A percentile compares a stretch with the other conserved stretches of the same genome.
These are phyloP conservation scores for Mystacornis crossleyi DNA, from an alignment of 2,113 vertebrate genomes.

Conservation along the genomic window DNA sequence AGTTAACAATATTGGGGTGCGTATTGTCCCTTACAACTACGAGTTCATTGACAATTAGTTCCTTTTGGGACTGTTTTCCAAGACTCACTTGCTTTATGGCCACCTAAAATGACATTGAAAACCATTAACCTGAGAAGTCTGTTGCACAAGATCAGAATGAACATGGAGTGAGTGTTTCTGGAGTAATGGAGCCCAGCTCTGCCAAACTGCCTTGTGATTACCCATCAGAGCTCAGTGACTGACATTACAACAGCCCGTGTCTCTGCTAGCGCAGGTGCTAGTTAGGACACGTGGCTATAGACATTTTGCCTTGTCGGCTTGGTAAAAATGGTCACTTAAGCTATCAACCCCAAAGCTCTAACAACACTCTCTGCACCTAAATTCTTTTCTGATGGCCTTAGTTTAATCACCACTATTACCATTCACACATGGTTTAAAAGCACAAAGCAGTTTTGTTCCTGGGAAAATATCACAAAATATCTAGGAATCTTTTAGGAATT, in stretches of 20 bases:
- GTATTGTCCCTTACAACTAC: constrained; percentile 98
- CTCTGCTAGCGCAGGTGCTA: not conserved
- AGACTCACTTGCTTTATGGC: constrained; percentile 96
- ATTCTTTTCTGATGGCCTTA: not conserved
- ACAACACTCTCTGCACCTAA: not conserved
- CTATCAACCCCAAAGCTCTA: not conserved
- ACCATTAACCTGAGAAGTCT: not conserved
- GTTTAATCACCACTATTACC: not conserved
- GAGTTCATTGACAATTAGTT: constrained; percentile 97
- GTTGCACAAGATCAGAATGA: not conserved
- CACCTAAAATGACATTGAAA: constrained; percentile 80
- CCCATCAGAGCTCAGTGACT: not conserved
- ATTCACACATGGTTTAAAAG: not conserved
- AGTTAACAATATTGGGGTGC: constrained; percentile 96
- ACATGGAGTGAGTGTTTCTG: not conserved
- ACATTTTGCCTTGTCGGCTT: not conserved
- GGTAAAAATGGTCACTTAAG: not conserved
- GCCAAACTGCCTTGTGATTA: not conserved
- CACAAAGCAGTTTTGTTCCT: not conserved
- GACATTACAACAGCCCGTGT: not conserved
- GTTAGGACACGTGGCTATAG: not conserved
- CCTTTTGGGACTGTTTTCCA: constrained; percentile 93
- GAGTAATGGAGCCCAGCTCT: not conserved
- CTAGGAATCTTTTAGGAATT: not conserved
- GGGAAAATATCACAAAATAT: not conserved